Base-by-base conservation (phyloP, 2,888 invertebrate genomes). In the Philopedon plagiatum region DNA sequence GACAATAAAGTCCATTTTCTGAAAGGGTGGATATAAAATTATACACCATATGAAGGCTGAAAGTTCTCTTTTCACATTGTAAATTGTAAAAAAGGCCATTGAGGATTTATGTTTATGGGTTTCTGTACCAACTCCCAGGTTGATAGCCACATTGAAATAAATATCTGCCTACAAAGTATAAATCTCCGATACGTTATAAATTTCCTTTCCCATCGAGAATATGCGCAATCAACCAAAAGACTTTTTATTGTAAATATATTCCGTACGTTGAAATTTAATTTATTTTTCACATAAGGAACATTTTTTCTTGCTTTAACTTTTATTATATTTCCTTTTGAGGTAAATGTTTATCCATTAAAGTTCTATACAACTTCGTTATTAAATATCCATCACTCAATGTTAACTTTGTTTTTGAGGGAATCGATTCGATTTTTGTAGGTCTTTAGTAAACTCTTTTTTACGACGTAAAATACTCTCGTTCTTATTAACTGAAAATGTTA, bases 21-120 rank as follows among this genome's bases (percentile, higher is more conserved):
- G 64, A 18, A 39, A 46, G 37, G 54, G 26, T 56, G 69, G 49
- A 69, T 61, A 69, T 69, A 69, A 69, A 69, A 69, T 69, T 69
- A 69, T 69, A 60, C 69, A 56, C 60, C 62, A 61, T 69, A 69
- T 69, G 69, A 44, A 60, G 39, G 54, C 69, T 69, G 51, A 62
- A 69, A 61, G 7, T 51, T 62, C 44, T 41, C 69, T 63, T 63
- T 69, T 58, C 61, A 60, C 69, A 69, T 61, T 69, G 69, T 69
- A 69, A 69, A 69, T 51, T 69, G 69, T 69, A 62, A 62, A 69
- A 67, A 69, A 61, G 57, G 51, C 69, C 57, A 69, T 69, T 57
- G 69, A 56, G 49, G 62, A 69, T 69, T 69, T 69, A 69, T 41
- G 62, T 62, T 61, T 69, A 69, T 51, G 51, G 69, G 37, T 60